Evolutionary conservation across 2,888 invertebrate genomes (phyloP).

Genomic region (Tinea pellionella): DNA sequence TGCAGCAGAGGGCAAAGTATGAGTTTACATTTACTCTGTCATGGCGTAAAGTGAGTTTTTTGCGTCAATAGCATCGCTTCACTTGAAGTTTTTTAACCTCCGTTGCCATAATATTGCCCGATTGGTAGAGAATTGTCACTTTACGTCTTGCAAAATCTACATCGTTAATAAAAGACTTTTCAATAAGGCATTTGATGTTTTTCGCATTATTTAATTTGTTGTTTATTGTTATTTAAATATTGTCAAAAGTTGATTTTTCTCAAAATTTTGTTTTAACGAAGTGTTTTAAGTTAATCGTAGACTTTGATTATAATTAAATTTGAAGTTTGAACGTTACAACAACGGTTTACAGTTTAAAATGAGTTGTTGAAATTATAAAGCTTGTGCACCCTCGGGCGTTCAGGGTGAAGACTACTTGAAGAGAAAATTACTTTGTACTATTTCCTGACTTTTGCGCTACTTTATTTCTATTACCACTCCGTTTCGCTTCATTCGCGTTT

Average conservation of each 20-base stretch:
- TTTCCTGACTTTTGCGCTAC: constrained; percentile 2
- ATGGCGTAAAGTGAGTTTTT: no score
- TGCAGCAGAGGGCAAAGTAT: no score
- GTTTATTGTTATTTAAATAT: no score
- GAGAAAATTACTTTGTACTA: constrained; percentile 8
- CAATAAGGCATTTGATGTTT: no score
- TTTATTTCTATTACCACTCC: constrained; percentile 5
- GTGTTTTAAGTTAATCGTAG: not conserved
- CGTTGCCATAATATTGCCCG: no score
- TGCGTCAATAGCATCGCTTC: no score
- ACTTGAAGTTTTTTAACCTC: no score
- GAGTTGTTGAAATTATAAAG: not conserved
- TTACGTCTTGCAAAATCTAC: no score
- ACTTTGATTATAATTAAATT: not conserved
- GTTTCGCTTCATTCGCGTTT: not conserved
- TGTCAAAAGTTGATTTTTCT: not conserved
- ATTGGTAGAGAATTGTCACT: no score
- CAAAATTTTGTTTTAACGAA: not conserved
- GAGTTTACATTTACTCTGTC: no score
- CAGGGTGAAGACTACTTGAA: constrained; percentile 5
- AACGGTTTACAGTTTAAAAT: not conserved
- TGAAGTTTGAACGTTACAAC: not conserved
- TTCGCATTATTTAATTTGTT: no score
- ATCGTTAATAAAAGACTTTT: no score
- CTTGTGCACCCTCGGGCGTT: not conserved